Evolutionary conservation across 1,140 invertebrate species (phyloP).

Genomic region (Drosophila orosa): DNA sequence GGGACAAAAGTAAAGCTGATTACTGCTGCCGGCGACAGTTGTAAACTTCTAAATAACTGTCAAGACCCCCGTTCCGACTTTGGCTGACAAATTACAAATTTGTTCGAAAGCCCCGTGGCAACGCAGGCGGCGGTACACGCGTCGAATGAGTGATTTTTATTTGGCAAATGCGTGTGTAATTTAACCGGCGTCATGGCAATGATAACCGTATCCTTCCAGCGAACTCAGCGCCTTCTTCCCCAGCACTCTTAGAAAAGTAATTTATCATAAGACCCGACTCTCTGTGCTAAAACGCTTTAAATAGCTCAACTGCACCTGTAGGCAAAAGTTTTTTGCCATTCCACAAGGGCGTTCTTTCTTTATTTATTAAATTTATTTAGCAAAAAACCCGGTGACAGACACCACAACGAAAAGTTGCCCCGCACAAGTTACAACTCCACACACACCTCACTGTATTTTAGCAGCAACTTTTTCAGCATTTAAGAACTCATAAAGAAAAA

Average conservation of each 20-base stretch:
- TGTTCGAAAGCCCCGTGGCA: conserved; percentile 40
- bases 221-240: conserved; percentile 8
- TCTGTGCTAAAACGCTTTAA: conserved; percentile 49
- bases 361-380: conserved; percentile 64
- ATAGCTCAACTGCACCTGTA: conserved; percentile 18
- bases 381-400: conserved; percentile 52
- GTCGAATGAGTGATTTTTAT: conserved; percentile 80
- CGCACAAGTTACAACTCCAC: conserved; percentile 15
- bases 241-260: conserved; percentile 46
- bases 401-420: conserved; percentile 38
- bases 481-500: conserved; percentile 58
- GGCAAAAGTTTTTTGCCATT: conserved; percentile 43
- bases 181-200: conserved; percentile 77
- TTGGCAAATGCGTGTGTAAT: conserved; percentile 70
- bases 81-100: conserved; percentile 70
- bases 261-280: conserved; percentile 58
- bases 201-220: conserved; percentile 11
- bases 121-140: conserved; percentile 41
- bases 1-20: conserved; percentile 73
- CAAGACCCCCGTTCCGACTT: conserved; percentile 28
- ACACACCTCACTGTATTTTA: neutral
- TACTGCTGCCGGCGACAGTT: conserved; percentile 70
- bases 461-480: conserved; percentile 54
- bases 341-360: conserved; percentile 22
- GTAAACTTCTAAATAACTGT: conserved; percentile 76